Conservation (phyloP, 1,140 invertebrate species). For the Megalopta genalis region DNA sequence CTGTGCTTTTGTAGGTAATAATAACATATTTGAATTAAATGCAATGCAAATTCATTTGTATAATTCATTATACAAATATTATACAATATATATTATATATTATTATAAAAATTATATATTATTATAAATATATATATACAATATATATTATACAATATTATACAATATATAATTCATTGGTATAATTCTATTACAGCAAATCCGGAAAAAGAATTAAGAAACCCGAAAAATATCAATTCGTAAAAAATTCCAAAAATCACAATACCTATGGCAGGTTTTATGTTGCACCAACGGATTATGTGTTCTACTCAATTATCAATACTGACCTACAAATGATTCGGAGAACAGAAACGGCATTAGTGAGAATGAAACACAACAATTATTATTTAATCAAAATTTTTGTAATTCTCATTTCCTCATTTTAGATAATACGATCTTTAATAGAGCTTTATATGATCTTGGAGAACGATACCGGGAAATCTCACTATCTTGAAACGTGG, state of each 20-base stretch:
- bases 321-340: conserved; percentile 48
- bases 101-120: too few species aligned
- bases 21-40: neutral
- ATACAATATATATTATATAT: too few species aligned
- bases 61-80: too few species aligned
- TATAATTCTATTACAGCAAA: conserved; percentile 9
- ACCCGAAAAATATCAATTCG: neutral
- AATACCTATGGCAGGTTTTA: neutral
- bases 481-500: conserved; percentile 56
- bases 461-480: conserved; percentile 41
- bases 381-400: neutral
- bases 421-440: conserved; percentile 61
- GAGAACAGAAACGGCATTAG: conserved; percentile 46
- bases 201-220: conserved; percentile 8
- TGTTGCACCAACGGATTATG: conserved; percentile 35
- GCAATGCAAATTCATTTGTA: neutral
- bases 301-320: conserved; percentile 69
- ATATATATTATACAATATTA: too few species aligned
- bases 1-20: neutral
- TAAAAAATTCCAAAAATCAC: neutral
- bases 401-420: neutral
- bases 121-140: too few species aligned
- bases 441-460: conserved; percentile 53
- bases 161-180: neutral
- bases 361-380: conserved; percentile 10